These are phyloP conservation scores for Eupristina koningsbergeri DNA, from an alignment of 1,140 invertebrate genomes.

Conservation along the genomic window DNA sequence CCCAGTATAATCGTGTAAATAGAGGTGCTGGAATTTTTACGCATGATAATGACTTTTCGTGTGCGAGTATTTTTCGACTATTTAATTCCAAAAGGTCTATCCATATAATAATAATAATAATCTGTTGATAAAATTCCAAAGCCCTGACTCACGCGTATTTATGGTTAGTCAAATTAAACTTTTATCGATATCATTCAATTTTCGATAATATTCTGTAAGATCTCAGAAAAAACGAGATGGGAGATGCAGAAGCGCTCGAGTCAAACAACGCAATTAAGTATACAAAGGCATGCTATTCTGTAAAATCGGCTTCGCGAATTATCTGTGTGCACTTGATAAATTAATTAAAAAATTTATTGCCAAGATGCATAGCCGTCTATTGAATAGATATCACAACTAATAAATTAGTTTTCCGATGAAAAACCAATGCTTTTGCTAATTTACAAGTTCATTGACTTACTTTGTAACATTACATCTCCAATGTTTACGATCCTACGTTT, in stretches of 20 bases:
- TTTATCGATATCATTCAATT: too few species aligned
- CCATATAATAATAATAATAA: too few species aligned
- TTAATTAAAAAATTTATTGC: not conserved
- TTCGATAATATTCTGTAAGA: too few species aligned
- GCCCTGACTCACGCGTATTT: too few species aligned
- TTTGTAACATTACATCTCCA: conserved; percentile 5
- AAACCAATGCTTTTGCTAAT: not conserved
- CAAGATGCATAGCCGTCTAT: not conserved
- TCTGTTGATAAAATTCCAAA: too few species aligned
- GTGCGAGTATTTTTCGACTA: too few species aligned
- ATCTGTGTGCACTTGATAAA: not conserved
- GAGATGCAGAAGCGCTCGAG: not conserved
- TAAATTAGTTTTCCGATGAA: not conserved
- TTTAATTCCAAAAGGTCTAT: too few species aligned
- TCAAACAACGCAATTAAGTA: not conserved
- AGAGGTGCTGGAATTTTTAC: too few species aligned
- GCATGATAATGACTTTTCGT: too few species aligned
- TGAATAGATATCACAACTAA: conserved; percentile 12
- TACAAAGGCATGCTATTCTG: not conserved
- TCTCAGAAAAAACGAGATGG: not conserved
- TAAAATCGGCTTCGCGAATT: not conserved
- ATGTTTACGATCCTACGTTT: conserved; percentile 12
- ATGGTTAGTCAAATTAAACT: too few species aligned
- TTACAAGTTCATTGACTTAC: conserved; percentile 29
- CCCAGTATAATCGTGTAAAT: too few species aligned